Percentiles rank a stretch among this genome's conserved stretches.
Evolutionary conservation across 2,888 invertebrate species (phyloP).

Genomic region (Trichogramma evanescens): DNA sequence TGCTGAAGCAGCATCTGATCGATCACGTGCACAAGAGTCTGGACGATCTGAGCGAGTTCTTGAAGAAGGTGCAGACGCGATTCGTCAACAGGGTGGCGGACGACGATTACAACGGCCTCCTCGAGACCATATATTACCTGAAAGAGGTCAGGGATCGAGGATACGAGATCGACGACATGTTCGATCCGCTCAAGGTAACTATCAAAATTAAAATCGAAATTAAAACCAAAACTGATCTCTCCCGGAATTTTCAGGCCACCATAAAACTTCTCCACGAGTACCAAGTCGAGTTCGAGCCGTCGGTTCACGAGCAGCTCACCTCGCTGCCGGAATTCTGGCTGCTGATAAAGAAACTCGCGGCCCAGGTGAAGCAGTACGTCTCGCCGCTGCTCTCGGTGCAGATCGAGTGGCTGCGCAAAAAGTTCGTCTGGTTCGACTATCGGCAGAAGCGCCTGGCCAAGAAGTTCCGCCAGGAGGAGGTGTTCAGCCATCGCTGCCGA

Average conservation of each 20-base stretch:
- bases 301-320: constrained; percentile 54
- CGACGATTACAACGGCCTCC: constrained; percentile 78
- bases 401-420: constrained; percentile 77
- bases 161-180: constrained; percentile 76
- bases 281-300: constrained; percentile 80
- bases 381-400: constrained; percentile 84
- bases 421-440: constrained; percentile 73
- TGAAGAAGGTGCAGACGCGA: constrained; percentile 65
- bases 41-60: constrained; percentile 70
- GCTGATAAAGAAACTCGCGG: constrained; percentile 74
- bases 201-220: too few species aligned
- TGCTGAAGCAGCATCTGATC: constrained; percentile 80
- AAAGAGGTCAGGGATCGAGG: constrained; percentile 72
- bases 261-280: constrained; percentile 78
- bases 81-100: constrained; percentile 68
- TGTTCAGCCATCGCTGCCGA: constrained; percentile 56
- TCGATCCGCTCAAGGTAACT: constrained; percentile 67
- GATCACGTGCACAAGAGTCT: constrained; percentile 71
- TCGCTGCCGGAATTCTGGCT: constrained; percentile 85
- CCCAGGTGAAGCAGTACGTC: constrained; percentile 76
- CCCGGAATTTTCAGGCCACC: constrained; percentile 52
- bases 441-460: constrained; percentile 71
- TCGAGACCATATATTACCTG: constrained; percentile 77
- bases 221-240: neutral
- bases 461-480: constrained; percentile 56